A percentile compares a stretch with the other conserved stretches of the same genome.
Conservation (phyloP, 2,797 vertebrate genomes). For the Sebastes matsubarae region DNA sequence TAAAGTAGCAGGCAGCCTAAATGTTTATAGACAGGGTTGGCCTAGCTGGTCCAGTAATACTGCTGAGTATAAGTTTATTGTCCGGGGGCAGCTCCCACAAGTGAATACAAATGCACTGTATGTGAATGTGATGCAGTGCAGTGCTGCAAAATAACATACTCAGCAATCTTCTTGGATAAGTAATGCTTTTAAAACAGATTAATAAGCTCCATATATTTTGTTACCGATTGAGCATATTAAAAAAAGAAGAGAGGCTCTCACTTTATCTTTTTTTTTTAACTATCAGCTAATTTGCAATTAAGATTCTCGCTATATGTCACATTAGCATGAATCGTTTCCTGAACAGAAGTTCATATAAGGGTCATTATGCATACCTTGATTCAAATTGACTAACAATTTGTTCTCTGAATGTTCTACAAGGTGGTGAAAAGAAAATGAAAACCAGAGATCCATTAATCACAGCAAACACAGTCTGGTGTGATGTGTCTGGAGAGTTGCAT, state of each 20-base stretch:
- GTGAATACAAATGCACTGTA: not conserved
- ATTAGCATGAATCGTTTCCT: constrained; percentile 45
- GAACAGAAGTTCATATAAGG: constrained; percentile 23
- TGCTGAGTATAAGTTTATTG: not conserved
- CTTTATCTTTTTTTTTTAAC: not conserved
- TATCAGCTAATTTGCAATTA: constrained; percentile 48
- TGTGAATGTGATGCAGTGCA: constrained; percentile 28
- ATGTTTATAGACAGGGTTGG: not conserved
- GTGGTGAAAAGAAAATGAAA: constrained; percentile 46
- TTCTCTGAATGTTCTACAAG: not conserved
- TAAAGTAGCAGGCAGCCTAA: not conserved
- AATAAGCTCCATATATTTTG: constrained; percentile 22
- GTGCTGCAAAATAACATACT: constrained; percentile 23
- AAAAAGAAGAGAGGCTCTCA: not conserved
- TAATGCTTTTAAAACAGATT: constrained; percentile 41
- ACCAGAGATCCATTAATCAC: constrained; percentile 47
- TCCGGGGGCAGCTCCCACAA: not conserved
- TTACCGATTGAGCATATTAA: constrained; percentile 24
- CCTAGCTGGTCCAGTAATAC: not conserved
- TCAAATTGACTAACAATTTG: not conserved
- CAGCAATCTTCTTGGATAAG: constrained; percentile 27
- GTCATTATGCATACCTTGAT: constrained; percentile 1
- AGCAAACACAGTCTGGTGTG: not conserved
- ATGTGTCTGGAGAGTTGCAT: constrained; percentile 12
- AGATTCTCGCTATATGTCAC: constrained; percentile 23